A percentile compares a stretch with the other conserved stretches of the same genome.
These are phyloP conservation scores for Drosophila parabipectinata DNA, from an alignment of 1,140 invertebrate genomes.

Conservation along the genomic window DNA sequence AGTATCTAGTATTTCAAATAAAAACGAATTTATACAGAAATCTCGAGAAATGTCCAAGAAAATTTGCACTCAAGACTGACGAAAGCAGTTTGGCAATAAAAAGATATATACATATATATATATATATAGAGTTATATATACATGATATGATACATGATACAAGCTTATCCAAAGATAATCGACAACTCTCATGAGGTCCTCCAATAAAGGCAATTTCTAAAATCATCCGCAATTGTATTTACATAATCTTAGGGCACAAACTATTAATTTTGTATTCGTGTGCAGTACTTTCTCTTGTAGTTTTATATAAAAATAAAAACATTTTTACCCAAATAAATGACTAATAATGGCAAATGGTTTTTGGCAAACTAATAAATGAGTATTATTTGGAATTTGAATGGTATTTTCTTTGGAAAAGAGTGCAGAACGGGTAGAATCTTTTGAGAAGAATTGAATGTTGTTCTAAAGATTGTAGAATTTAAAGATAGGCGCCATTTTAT, in stretches of 20 bases:
- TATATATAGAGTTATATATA: slow-evolving; percentile 20
- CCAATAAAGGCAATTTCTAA: slow-evolving; percentile 38
- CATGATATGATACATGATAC: slow-evolving; percentile 22
- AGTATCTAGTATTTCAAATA: slow-evolving; percentile 54
- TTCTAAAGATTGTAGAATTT: not conserved
- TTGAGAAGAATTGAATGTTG: not conserved
- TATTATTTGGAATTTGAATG: slow-evolving; percentile 34
- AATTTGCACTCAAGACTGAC: slow-evolving; percentile 64
- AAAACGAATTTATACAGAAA: slow-evolving; percentile 31
- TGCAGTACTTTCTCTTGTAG: slow-evolving; percentile 50
- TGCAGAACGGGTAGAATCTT: not conserved
- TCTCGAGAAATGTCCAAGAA: slow-evolving; percentile 38
- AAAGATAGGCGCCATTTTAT: not conserved
- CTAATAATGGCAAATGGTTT: slow-evolving; percentile 46
- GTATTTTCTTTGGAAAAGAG: not conserved
- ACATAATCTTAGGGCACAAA: slow-evolving; percentile 51
- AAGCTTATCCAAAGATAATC: slow-evolving; percentile 72
- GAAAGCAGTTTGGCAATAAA: slow-evolving; percentile 41
- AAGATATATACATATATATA: slow-evolving; percentile 14
- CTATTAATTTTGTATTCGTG: slow-evolving; percentile 51
- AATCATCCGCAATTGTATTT: slow-evolving; percentile 51
- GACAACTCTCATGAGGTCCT: slow-evolving; percentile 41
- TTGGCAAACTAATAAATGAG: slow-evolving; percentile 41
- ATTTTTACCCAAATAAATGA: slow-evolving; percentile 56
- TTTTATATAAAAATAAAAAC: slow-evolving; percentile 42